Evolutionary conservation across 1,140 invertebrate species (phyloP), one percentile per base, ranked within the genome.

Genomic region (Drosophila orosa): DNA sequence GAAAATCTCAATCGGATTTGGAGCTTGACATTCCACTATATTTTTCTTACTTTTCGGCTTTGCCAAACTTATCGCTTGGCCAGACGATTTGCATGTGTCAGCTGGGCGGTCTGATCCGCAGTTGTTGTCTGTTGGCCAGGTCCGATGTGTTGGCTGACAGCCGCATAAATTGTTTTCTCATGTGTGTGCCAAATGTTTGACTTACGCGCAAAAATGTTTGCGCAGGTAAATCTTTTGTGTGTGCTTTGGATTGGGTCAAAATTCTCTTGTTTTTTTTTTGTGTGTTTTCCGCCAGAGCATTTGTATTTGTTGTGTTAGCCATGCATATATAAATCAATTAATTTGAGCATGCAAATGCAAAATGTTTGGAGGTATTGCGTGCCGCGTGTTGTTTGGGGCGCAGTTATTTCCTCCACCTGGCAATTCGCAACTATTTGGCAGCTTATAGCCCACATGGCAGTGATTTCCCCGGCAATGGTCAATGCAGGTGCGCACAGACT

Each of bases 161-260:
- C 61, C 80, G 73, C 73, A 87, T 84, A 87, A 87, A 89, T 87
- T 89, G 84, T 84, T 87, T 89, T 87, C 84, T 61, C 80, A 78
- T 89, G 83, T 84, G 83, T 84, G 80, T 83, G 84, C 83, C 83
- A 87, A 86, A 89, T 87, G 68, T 84, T 89, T 89, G 83, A 83
- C 84, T 87, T 89, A 89, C 80, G 83, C 84, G 72, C 74, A 78
- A 80, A 80, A 80, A 79, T 80, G 78, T 72, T 71, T 68, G 78
- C 39, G 31, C 78, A 75, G 78, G 72, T 80, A 80, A 80, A 57
- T 76, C 74, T 69, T 77, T 81, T 78, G 78, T 81, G 59, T 77
- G 67, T 48, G 35, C 55, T 57, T 55, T 61, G 63, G 39, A 67
- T 48, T 55, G 62, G 45, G 69, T 48, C 57, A 72, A 27, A 61